phyloP scores from a whole-genome alignment of 2,113 vertebrate genomes.

The Oncorhynchus clarkii region DNA sequence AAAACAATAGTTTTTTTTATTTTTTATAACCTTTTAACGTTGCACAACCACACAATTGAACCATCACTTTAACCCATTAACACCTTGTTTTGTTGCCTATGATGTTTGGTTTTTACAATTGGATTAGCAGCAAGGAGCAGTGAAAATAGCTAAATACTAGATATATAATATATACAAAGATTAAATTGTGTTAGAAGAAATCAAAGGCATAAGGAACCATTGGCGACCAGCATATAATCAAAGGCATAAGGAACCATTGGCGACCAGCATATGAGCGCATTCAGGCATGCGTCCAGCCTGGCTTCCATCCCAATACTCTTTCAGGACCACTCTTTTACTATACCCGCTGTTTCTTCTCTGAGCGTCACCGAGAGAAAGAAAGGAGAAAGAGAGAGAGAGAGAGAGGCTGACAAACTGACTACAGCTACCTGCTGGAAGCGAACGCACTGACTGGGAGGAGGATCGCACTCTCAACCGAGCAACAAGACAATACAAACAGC shows the following conservation, averaged over 20 bases:
- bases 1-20: not conserved
- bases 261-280: not conserved
- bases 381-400: constrained; percentile 28
- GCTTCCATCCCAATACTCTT: constrained; percentile 35
- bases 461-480: constrained; percentile 63
- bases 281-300: constrained; percentile 18
- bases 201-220: not conserved
- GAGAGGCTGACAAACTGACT: constrained; percentile 56
- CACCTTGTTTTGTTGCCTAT: no score
- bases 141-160: not conserved
- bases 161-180: constrained; percentile 7
- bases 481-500: constrained; percentile 73
- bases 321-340: constrained; percentile 50
- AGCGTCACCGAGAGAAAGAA: constrained; percentile 34
- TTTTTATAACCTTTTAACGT: not conserved
- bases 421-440: constrained; percentile 61
- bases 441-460: constrained; percentile 64
- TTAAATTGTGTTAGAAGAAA: not conserved
- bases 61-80: no score
- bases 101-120: no score
- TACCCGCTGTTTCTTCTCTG: constrained; percentile 55
- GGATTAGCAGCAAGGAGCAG: no score
- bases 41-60: not conserved
- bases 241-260: not conserved
- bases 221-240: not conserved